Conservation (phyloP, 2,888 invertebrate genomes). For the Keiferia lycopersicella region DNA sequence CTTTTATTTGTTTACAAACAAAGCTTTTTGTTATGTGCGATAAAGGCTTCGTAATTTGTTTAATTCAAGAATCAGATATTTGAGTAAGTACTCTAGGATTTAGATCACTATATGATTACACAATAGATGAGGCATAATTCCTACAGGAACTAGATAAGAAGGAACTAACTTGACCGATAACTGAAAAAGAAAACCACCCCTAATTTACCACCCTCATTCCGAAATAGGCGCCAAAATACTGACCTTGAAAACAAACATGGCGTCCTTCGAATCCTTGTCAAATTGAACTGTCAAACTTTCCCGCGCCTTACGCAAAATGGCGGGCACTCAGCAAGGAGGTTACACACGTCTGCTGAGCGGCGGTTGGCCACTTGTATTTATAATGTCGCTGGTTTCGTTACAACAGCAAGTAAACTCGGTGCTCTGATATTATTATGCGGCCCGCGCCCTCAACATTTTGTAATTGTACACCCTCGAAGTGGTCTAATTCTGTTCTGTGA, state of each 20-base stretch:
- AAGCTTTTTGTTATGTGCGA: not conserved
- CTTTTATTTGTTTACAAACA: not conserved
- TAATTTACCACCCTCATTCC: not conserved
- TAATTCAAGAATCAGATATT: not conserved
- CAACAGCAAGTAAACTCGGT: constrained; percentile 47
- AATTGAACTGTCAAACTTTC: constrained; percentile 62
- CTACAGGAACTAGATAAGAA: not conserved
- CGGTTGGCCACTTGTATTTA: constrained; percentile 69
- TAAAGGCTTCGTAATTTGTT: not conserved
- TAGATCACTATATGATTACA: not conserved
- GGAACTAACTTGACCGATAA: too few relatives aligned
- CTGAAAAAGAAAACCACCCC: not conserved
- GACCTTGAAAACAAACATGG: constrained; percentile 76
- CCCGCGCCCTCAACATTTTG: constrained; percentile 63
- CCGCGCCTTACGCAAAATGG: constrained; percentile 62
- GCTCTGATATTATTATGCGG: constrained; percentile 70
- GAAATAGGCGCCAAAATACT: constrained; percentile 43
- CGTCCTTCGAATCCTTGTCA: constrained; percentile 41
- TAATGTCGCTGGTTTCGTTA: constrained; percentile 70
- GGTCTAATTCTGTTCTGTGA: constrained; percentile 28
- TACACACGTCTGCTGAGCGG: constrained; percentile 59
- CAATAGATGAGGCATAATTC: not conserved
- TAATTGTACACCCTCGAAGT: constrained; percentile 61
- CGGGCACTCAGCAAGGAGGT: constrained; percentile 39
- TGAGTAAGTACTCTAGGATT: not conserved